These are phyloP conservation scores for Himantopus leucocephalus DNA, from an alignment of 2,113 vertebrate genomes.

Conservation along the genomic window DNA sequence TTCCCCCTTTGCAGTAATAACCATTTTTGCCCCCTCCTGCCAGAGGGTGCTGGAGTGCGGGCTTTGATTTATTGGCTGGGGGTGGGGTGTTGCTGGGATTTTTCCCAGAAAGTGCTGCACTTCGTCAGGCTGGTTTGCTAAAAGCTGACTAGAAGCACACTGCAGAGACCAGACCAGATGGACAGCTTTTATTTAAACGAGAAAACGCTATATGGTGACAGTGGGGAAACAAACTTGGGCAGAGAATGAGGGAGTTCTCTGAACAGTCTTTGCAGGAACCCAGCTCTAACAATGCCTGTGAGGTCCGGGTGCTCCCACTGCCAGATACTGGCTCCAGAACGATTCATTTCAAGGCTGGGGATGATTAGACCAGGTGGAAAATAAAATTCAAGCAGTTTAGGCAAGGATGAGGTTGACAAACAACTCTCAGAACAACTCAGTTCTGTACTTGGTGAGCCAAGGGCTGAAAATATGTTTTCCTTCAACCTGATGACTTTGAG, in stretches of 20 bases:
- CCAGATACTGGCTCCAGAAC: constrained; percentile 11
- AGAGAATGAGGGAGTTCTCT: not conserved
- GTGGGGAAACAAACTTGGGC: not conserved
- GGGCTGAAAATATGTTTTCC: not conserved
- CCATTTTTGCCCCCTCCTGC: not conserved
- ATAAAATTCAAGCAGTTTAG: constrained; percentile 16
- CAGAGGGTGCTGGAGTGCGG: not conserved
- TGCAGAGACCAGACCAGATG: not conserved
- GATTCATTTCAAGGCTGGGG: constrained; percentile 13
- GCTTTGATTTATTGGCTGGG: not conserved
- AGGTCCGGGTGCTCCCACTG: not conserved
- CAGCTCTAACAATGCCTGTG: not conserved
- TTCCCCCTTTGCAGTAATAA: not conserved
- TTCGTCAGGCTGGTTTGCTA: constrained; percentile 17
- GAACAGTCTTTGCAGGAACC: not conserved
- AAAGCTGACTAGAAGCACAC: not conserved
- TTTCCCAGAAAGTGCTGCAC: not conserved
- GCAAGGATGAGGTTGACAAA: constrained; percentile 4
- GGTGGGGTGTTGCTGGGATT: not conserved
- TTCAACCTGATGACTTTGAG: constrained; percentile 5
- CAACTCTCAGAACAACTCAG: not conserved
- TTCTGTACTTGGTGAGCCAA: not conserved
- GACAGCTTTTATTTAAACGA: not conserved
- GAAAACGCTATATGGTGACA: not conserved
- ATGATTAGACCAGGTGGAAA: constrained; percentile 33